phyloP scores from a whole-genome alignment of 2,113 vertebrate species.

The Oncorhynchus clarkii region DNA sequence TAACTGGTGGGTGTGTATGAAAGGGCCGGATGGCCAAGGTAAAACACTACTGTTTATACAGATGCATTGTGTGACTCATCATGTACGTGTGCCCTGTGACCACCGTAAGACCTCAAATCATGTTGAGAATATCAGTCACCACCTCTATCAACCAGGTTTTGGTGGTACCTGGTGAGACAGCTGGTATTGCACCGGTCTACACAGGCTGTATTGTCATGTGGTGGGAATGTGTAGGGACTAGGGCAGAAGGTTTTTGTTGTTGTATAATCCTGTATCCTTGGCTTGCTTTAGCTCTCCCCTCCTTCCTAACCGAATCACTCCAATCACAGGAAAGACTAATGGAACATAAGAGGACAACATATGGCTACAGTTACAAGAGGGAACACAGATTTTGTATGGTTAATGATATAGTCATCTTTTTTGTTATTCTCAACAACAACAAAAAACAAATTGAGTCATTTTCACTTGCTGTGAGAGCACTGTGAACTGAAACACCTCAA shows the following conservation, averaged over 20 bases:
- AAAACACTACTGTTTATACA: neutral
- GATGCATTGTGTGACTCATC: neutral
- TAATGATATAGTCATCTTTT: neutral
- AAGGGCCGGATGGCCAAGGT: neutral
- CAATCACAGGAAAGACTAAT: conserved; percentile 12
- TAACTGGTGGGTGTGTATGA: neutral
- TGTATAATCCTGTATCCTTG: neutral
- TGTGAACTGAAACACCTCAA: conserved; percentile 33
- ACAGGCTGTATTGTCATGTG: neutral
- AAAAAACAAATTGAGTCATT: conserved; percentile 23
- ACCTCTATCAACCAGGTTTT: neutral
- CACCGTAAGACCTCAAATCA: neutral
- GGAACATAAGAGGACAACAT: neutral
- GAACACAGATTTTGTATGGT: neutral
- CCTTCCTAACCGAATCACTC: neutral
- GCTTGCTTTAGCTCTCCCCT: conserved; percentile 24
- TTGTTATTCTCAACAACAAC: conserved; percentile 9
- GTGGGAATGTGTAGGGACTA: conserved; percentile 36
- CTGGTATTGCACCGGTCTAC: neutral
- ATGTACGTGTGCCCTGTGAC: neutral
- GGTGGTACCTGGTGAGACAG: neutral
- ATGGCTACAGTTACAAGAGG: neutral
- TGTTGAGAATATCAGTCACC: neutral
- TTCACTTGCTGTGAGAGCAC: conserved; percentile 46
- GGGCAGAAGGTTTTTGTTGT: neutral